Conservation (phyloP, 2,888 invertebrate species). For the Serrognathus titanus region DNA sequence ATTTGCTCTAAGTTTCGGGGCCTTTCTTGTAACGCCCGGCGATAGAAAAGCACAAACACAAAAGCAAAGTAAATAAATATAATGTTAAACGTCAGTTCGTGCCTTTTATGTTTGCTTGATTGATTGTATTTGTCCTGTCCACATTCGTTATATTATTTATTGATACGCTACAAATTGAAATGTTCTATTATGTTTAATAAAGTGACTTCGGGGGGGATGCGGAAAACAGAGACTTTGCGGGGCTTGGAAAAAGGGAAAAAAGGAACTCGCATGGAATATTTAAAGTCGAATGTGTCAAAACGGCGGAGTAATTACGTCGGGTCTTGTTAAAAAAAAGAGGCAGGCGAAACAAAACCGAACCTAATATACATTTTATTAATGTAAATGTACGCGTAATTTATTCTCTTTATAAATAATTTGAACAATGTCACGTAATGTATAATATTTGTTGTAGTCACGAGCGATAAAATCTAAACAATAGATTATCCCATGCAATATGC, state of each 20-base stretch:
- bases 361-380: not conserved
- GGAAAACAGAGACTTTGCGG: too few relatives aligned
- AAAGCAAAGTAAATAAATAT: slow-evolving; percentile 1
- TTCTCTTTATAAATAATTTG: slow-evolving; percentile 17
- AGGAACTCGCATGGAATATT: too few relatives aligned
- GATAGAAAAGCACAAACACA: not conserved
- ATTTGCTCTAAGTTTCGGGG: too few relatives aligned
- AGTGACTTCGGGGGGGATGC: too few relatives aligned
- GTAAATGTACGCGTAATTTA: slow-evolving; percentile 9
- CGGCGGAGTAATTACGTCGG: not conserved
- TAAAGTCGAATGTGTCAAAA: too few relatives aligned
- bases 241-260: too few relatives aligned
- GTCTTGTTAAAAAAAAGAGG: not conserved
- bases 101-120: not conserved
- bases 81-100: slow-evolving; percentile 1
- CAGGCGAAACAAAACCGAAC: not conserved
- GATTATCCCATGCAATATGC: slow-evolving; percentile 35
- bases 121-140: not conserved
- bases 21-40: too few relatives aligned
- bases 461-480: slow-evolving; percentile 34
- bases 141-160: not conserved
- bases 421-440: slow-evolving; percentile 16
- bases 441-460: slow-evolving; percentile 13
- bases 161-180: not conserved
- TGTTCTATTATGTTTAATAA: too few relatives aligned